A percentile compares a stretch with the other conserved stretches of the same genome.
These are phyloP conservation scores for Macroteleia sp. DNA, from an alignment of 2,888 invertebrate species.

Conservation along the genomic window DNA sequence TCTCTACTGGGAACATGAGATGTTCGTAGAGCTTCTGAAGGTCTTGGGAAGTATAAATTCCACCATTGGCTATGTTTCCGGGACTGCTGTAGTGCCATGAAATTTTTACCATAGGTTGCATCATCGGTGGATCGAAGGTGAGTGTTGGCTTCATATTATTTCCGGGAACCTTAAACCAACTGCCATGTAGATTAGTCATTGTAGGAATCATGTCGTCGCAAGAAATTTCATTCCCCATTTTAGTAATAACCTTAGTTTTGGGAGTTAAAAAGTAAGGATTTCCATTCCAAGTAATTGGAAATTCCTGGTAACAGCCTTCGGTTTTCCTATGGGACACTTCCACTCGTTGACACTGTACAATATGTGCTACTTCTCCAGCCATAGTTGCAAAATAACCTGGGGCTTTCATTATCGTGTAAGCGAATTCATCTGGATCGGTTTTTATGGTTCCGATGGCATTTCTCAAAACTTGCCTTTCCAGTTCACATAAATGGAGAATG, in stretches of 20 bases:
- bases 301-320: conserved; percentile 60
- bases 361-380: conserved; percentile 70
- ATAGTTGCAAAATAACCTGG: conserved; percentile 69
- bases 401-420: conserved; percentile 64
- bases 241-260: conserved; percentile 56
- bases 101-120: not conserved
- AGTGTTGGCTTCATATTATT: not conserved
- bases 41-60: not conserved
- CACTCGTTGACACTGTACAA: conserved; percentile 69
- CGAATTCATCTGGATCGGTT: conserved; percentile 68
- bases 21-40: not conserved
- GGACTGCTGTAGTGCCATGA: not conserved
- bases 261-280: conserved; percentile 64
- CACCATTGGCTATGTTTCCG: not conserved
- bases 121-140: not conserved
- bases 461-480: conserved; percentile 68
- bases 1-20: not conserved
- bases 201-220: not conserved
- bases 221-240: not conserved
- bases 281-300: conserved; percentile 23
- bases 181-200: not conserved
- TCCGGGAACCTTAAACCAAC: not conserved
- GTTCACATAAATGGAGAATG: conserved; percentile 64
- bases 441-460: conserved; percentile 67
- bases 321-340: no score